These are phyloP conservation scores for Oenanthe melanoleuca DNA, from an alignment of 2,113 vertebrate species.

Conservation along the genomic window DNA sequence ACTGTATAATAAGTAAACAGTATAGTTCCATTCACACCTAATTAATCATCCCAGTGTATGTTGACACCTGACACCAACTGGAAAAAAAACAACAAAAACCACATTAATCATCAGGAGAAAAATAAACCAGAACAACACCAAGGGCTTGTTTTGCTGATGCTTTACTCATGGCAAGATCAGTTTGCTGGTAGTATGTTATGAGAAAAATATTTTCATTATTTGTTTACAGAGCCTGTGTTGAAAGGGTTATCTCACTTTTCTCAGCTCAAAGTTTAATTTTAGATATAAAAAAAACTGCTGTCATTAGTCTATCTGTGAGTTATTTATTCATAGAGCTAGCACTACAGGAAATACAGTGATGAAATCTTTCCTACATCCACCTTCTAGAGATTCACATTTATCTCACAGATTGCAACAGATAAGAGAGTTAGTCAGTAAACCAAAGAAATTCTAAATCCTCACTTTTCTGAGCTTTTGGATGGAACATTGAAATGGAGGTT, in stretches of 20 bases:
- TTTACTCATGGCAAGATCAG: neutral
- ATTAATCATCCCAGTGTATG: neutral
- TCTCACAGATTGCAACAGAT: neutral
- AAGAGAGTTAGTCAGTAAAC: neutral
- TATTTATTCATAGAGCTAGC: neutral
- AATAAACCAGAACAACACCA: neutral
- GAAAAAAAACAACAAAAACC: neutral
- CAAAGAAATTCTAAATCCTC: neutral
- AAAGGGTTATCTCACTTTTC: neutral
- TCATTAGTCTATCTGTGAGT: neutral
- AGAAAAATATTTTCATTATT: neutral
- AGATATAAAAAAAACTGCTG: neutral
- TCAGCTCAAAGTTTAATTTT: neutral
- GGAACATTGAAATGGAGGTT: conserved; percentile 9
- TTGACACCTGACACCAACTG: neutral
- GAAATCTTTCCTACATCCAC: neutral
- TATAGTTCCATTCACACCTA: neutral
- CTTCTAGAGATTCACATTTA: neutral
- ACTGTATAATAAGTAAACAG: neutral
- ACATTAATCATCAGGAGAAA: neutral
- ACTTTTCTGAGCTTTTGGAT: conserved; percentile 5
- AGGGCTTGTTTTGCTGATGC: neutral
- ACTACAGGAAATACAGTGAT: neutral
- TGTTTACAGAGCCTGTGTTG: neutral
- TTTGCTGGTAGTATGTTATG: neutral